Evolutionary conservation across 2,113 vertebrate species (phyloP).

Genomic region (Alosa alosa): DNA sequence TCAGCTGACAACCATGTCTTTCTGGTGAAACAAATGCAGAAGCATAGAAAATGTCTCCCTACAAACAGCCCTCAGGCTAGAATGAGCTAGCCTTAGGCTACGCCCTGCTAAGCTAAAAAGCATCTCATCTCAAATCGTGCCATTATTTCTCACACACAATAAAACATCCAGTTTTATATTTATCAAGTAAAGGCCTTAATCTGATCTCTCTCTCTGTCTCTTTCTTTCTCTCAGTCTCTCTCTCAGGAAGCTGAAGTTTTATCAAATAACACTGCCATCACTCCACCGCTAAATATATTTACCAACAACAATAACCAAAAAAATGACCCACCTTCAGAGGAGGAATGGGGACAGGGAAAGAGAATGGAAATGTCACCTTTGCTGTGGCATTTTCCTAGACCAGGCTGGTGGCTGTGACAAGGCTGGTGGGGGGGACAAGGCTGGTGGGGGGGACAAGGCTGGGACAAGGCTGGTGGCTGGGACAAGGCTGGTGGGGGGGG

Average conservation of each 20-base stretch:
- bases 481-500: too few species aligned
- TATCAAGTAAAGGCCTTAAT: slow-evolving; percentile 34
- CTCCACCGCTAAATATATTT: neutral
- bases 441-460: too few species aligned
- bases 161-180: neutral
- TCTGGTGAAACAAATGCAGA: neutral
- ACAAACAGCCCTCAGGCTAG: neutral
- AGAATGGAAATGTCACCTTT: slow-evolving; percentile 40
- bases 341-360: slow-evolving; percentile 8
- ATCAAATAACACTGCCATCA: neutral
- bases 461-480: too few species aligned
- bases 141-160: neutral
- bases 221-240: neutral
- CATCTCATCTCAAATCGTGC: neutral
- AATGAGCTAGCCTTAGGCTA: neutral
- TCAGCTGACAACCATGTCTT: too few species aligned
- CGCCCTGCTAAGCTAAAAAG: neutral
- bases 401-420: slow-evolving; percentile 11
- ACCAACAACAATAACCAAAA: neutral
- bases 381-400: slow-evolving; percentile 35
- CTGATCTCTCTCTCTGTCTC: neutral
- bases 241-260: neutral
- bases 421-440: slow-evolving; percentile 20
- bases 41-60: neutral
- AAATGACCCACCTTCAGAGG: slow-evolving; percentile 22